These are phyloP conservation scores for Egretta garzetta DNA, from an alignment of 2,113 vertebrate species.

Conservation along the genomic window DNA sequence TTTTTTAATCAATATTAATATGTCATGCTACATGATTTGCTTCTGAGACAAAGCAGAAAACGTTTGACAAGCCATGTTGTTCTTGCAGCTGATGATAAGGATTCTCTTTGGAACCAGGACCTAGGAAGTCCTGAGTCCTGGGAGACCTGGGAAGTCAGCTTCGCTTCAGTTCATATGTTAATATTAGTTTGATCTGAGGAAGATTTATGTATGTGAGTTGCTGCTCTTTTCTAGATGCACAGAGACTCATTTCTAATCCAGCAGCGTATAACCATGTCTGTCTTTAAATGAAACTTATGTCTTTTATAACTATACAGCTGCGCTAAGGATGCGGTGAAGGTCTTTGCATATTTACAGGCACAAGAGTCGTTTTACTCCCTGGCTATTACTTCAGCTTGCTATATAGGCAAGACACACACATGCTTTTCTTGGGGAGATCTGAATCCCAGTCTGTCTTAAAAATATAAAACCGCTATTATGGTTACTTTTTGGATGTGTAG, in stretches of 20 bases:
- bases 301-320: background rate
- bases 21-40: background rate
- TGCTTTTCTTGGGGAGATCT: background rate
- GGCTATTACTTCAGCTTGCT: background rate
- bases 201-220: background rate
- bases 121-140: background rate
- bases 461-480: background rate
- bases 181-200: background rate
- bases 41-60: background rate
- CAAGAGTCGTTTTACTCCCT: background rate
- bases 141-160: background rate
- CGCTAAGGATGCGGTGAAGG: background rate
- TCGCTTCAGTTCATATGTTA: background rate
- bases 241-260: background rate
- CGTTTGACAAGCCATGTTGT: rapidly evolving
- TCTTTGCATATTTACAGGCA: background rate
- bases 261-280: background rate
- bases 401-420: background rate
- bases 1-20: background rate
- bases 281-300: background rate
- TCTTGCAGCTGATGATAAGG: background rate
- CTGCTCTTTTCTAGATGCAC: background rate
- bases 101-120: background rate
- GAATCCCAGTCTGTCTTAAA: background rate
- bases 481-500: background rate